phyloP scores from a whole-genome alignment of 2,888 invertebrate genomes.

The Andrena dorsata region DNA sequence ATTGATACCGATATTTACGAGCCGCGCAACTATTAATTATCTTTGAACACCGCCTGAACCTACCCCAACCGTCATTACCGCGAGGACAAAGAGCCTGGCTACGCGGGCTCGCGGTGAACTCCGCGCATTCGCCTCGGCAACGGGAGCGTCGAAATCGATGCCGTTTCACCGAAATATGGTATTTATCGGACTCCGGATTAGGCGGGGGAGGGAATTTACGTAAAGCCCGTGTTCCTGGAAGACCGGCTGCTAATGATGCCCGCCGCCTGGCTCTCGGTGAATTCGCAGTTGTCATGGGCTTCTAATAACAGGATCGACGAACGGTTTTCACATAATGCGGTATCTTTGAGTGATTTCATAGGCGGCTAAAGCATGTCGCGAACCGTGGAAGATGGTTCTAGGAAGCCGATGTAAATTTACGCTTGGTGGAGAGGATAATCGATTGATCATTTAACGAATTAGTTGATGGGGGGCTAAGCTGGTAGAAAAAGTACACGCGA shows the following conservation, averaged over 20 bases:
- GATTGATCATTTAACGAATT: slow-evolving; percentile 79
- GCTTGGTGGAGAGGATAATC: slow-evolving; percentile 82
- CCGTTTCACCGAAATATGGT: neutral
- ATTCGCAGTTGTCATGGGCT: neutral
- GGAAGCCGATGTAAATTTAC: slow-evolving; percentile 67
- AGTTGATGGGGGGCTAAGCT: slow-evolving; percentile 62
- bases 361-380: slow-evolving; percentile 30
- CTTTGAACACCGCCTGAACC: slow-evolving; percentile 74
- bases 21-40: slow-evolving; percentile 79
- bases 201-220: neutral
- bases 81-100: slow-evolving; percentile 54
- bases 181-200: neutral
- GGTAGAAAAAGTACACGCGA: slow-evolving; percentile 18
- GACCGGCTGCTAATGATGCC: neutral
- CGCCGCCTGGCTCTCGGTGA: too few species aligned
- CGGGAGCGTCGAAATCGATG: neutral
- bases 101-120: slow-evolving; percentile 28
- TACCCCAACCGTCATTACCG: slow-evolving; percentile 73
- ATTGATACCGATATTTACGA: slow-evolving; percentile 77
- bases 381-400: slow-evolving; percentile 42
- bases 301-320: neutral
- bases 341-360: slow-evolving; percentile 15
- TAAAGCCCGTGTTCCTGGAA: neutral
- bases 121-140: neutral
- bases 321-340: neutral